phyloP scores from a whole-genome alignment of 2,888 invertebrate genomes.

The Alloplasta piceator region DNA sequence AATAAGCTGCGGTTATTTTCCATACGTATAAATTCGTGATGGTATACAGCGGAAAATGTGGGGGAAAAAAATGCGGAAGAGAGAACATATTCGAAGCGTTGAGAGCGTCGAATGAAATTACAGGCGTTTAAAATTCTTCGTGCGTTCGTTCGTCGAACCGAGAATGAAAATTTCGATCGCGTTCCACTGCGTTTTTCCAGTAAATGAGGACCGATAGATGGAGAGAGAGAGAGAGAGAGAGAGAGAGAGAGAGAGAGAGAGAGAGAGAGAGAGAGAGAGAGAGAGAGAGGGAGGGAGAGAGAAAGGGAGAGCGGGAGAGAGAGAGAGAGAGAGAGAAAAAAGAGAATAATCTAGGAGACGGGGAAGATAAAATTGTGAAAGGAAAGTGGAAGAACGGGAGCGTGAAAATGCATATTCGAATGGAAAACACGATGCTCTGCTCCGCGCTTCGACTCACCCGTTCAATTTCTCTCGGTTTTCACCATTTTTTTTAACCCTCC shows the following conservation, averaged over 20 bases:
- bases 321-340: neutral
- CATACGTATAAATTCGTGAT: conserved; percentile 15
- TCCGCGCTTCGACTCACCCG: conserved; percentile 54
- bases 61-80: neutral
- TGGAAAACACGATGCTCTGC: conserved; percentile 63
- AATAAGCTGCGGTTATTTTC: neutral
- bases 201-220: conserved; percentile 36
- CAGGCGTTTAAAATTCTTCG: conserved; percentile 58
- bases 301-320: conserved; percentile 12
- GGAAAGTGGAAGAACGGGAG: conserved; percentile 44
- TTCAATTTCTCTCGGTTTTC: conserved; percentile 52
- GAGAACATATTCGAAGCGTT: conserved; percentile 17
- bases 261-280: conserved; percentile 11
- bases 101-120: conserved; percentile 50
- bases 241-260: neutral
- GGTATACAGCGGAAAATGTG: neutral
- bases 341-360: conserved; percentile 8
- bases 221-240: conserved; percentile 14
- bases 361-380: conserved; percentile 37
- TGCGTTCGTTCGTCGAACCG: conserved; percentile 57
- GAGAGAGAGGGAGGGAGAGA: neutral
- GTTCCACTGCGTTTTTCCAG: conserved; percentile 59
- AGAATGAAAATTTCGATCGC: conserved; percentile 63
- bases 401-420: conserved; percentile 66
- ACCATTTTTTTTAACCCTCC: conserved; percentile 22